Base-by-base conservation (phyloP, 2,113 vertebrate species). In the Dryoscopus gambensis region DNA sequence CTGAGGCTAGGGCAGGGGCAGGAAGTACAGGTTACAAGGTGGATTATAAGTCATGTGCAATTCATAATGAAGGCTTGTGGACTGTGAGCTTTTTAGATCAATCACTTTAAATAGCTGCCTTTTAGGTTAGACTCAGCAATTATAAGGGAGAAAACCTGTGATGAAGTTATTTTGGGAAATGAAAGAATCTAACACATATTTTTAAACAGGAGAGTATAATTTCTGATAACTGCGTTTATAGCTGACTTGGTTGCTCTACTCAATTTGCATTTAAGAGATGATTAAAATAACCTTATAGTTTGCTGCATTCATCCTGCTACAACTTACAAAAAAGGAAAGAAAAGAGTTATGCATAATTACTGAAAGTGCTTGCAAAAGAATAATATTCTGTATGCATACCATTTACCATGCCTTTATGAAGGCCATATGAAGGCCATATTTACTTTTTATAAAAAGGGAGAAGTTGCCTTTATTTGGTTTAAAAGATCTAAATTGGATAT, bases 251-350 rank as follows among this genome's bases (percentile, higher is more conserved):
- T 97, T 80, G 73, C 55, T 81, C 55, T 60, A 33, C 44, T 89
- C 27, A 59, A 64, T 96, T 95, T 93, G 80, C 63, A 92, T 96
- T 94, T 92, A 93, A 96, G 64, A 87, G 57, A 60, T 0, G 3
- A 84, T 91, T 93, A 77, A 93, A 93, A 92, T 85, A 95, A 75
- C 68, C 71, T 86, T 88, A 82, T 46, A 60, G 63, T 95, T 93
- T 95, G 42, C 65, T 70, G 39, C 47, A 83, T 84, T 96, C 56
- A 76, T 91, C 18, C n/a, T 89, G 20, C 70, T 88, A 53, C 40
- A 86, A 70, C 75, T 96, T 90, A 83, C 39, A 14, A 35, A 76
- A 90, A 90, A 50, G 15, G 44, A 95, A 85, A 74, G 37, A 90
- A 90, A 90, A 81, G 50, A 68, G 33, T 74, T 90, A 39, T 6